A percentile compares a stretch with the other conserved stretches of the same genome.
Conservation (phyloP, 2,888 invertebrate species). For the Eristalinus aeneus region DNA sequence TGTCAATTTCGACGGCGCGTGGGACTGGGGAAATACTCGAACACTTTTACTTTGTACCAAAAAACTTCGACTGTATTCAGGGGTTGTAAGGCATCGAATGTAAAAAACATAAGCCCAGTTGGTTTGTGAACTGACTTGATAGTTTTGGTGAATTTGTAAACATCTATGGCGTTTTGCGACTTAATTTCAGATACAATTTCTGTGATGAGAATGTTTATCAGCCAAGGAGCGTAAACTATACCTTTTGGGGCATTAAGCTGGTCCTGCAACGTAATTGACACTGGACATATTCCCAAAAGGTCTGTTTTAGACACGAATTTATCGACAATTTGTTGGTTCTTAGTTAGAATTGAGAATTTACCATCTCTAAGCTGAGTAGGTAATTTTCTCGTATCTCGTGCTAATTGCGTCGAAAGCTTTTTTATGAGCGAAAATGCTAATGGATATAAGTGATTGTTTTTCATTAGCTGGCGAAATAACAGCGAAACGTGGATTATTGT, state of each 20-base stretch:
- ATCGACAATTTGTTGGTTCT: not conserved
- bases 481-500: not conserved
- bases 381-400: not conserved
- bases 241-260: not conserved
- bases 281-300: not conserved
- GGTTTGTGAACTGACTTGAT: not conserved
- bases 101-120: not conserved
- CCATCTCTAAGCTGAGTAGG: not conserved
- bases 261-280: not conserved
- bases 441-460: not conserved
- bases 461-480: not conserved
- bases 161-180: not conserved
- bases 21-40: not conserved
- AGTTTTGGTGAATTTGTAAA: not conserved
- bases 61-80: not conserved
- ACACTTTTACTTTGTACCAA: not conserved
- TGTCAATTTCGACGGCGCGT: not conserved
- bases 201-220: not conserved
- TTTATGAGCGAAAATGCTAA: not conserved
- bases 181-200: constrained; percentile 1
- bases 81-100: not conserved
- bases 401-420: not conserved
- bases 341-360: not conserved
- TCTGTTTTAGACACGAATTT: not conserved
- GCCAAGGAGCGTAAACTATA: not conserved